Evolutionary conservation across 2,797 vertebrate genomes (phyloP).

Genomic region (Synaphobranchus kaupii): DNA sequence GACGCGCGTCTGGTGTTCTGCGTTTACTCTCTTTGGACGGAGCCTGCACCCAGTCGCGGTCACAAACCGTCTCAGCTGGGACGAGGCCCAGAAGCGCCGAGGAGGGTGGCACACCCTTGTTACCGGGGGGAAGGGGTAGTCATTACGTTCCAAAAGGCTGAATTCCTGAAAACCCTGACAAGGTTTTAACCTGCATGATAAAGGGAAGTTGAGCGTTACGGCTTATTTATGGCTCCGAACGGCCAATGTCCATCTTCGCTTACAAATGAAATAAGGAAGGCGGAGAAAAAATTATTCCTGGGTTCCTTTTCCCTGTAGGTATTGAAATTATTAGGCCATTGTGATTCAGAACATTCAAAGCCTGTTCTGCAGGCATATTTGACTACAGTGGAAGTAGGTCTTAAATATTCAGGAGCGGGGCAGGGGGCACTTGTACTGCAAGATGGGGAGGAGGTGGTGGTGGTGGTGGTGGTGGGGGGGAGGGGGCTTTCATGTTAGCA

Average conservation of each 20-base stretch:
- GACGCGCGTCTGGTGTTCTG: background rate
- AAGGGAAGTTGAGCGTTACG: background rate
- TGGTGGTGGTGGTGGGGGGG: no score
- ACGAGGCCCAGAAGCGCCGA: background rate
- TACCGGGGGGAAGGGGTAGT: background rate
- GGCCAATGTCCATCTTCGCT: background rate
- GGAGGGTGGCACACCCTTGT: background rate
- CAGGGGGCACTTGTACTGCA: background rate
- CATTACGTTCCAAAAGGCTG: background rate
- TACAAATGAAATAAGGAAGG: background rate
- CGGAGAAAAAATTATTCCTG: background rate
- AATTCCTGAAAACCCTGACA: background rate
- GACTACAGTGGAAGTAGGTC: slow-evolving; percentile 8
- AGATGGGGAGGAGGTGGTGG: no score
- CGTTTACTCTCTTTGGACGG: background rate
- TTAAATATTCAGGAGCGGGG: background rate
- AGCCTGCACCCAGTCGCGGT: background rate
- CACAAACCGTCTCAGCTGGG: background rate
- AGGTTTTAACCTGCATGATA: background rate
- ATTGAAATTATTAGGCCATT: slow-evolving; percentile 65
- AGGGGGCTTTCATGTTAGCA: no score
- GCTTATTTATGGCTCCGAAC: background rate
- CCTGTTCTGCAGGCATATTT: background rate
- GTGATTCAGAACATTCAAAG: slow-evolving; percentile 64
- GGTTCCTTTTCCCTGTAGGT: background rate